Conservation (phyloP, 1,140 invertebrate species). For the Formica selysi region DNA sequence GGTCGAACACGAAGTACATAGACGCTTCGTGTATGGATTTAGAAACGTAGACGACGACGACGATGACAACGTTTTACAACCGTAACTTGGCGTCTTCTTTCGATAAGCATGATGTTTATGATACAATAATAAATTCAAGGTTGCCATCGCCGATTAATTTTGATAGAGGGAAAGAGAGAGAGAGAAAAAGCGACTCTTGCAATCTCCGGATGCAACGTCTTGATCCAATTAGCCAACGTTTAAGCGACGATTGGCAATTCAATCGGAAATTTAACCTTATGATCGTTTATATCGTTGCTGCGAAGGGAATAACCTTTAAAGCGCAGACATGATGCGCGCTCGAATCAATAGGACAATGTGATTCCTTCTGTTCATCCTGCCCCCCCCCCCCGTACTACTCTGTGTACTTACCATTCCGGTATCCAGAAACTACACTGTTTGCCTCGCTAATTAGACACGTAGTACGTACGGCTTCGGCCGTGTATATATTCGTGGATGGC, state of each 20-base stretch:
- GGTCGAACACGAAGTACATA: background rate
- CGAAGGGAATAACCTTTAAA: constrained; percentile 49
- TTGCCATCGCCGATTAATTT: background rate
- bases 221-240: constrained; percentile 63
- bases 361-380: background rate
- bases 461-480: constrained; percentile 72
- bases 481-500: constrained; percentile 53
- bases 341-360: constrained; percentile 32
- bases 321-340: background rate
- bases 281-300: background rate
- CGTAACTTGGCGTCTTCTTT: constrained; percentile 1
- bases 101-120: background rate
- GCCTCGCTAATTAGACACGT: constrained; percentile 83
- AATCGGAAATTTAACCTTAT: constrained; percentile 23
- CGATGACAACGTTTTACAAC: background rate
- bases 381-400: background rate
- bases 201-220: constrained; percentile 33
- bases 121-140: constrained; percentile 43
- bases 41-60: background rate
- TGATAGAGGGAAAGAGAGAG: background rate
- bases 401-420: constrained; percentile 73
- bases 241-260: constrained; percentile 46
- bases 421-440: constrained; percentile 83
- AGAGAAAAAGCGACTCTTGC: background rate
- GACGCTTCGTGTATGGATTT: background rate